phyloP scores from a whole-genome alignment of 2,888 invertebrate genomes.

The Odontocolon sp. region DNA sequence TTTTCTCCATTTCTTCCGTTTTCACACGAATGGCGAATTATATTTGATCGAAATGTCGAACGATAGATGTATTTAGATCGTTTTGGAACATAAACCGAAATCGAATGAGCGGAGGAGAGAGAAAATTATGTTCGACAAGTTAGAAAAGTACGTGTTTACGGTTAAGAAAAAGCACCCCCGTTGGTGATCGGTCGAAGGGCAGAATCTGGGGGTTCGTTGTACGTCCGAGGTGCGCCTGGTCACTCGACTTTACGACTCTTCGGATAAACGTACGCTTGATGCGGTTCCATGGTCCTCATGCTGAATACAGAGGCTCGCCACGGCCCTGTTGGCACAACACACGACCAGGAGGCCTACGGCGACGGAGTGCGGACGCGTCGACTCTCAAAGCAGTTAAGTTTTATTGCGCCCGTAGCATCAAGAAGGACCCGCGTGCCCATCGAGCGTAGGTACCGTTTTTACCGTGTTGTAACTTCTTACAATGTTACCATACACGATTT shows the following conservation, averaged over 20 bases:
- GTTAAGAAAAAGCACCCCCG: slow-evolving; percentile 33
- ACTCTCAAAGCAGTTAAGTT: slow-evolving; percentile 73
- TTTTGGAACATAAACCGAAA: neutral
- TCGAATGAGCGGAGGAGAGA: neutral
- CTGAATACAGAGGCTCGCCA: slow-evolving; percentile 47
- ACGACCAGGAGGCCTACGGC: slow-evolving; percentile 50
- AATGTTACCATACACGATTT: slow-evolving; percentile 79
- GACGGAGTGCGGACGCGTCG: slow-evolving; percentile 57
- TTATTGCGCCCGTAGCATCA: slow-evolving; percentile 72
- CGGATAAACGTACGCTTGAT: slow-evolving; percentile 44
- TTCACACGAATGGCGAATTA: neutral
- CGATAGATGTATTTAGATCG: too few species aligned
- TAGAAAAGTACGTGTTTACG: slow-evolving; percentile 15
- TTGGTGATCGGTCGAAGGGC: neutral
- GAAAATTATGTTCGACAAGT: neutral
- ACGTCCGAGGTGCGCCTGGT: slow-evolving; percentile 25
- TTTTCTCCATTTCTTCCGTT: too few species aligned
- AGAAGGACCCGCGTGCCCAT: slow-evolving; percentile 56
- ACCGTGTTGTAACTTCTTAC: slow-evolving; percentile 72
- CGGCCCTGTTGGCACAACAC: slow-evolving; percentile 68
- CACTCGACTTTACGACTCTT: slow-evolving; percentile 56
- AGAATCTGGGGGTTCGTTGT: slow-evolving; percentile 35
- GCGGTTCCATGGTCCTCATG: slow-evolving; percentile 27
- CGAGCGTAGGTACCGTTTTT: slow-evolving; percentile 72
- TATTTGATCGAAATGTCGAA: neutral